Base-by-base conservation (phyloP, 2,888 invertebrate species). In the Acanthopleura granulata region DNA sequence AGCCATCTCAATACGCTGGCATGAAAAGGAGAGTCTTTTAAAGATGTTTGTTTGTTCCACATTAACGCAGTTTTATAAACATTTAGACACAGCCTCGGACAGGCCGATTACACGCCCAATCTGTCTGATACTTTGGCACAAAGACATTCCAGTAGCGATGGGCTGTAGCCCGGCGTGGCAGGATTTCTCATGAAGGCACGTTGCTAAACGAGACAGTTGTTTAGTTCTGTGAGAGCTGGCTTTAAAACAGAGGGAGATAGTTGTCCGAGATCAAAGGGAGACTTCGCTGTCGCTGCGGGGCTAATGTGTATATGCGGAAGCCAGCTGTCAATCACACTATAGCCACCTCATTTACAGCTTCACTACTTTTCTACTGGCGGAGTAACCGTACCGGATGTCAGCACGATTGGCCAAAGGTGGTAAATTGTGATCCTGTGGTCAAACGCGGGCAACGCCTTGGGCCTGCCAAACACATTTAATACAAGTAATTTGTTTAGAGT, bases 391-490 rank as follows among this genome's bases (percentile, higher is more conserved):
- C 66, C 22, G 66, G 66, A 66, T 27, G 66, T 66, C 25, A 25
- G 66, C 22, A 22, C 22, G 25, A 66, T 66, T 66, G 66, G 29
- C 25, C 66, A 66, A 66, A 66, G 66, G 16, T 27, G 16, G 29
- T 14, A 66, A 27, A 66, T 66, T 66, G 66, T 6, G 25, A 27
- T 27, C 29, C 29, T 27, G 18, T 27, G 66, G 66, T 66, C 66
- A 66, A 27, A 66, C 66, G 29, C 25, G 16, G 27, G 29, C 6
- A 66, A 16, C 16, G 66, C 66, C 29, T 25, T 27, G 22, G 66
- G 66, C 29, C 66, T 66, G 66, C 29, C 66, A 66, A 66, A 66
- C 66, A 66, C 66, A 66, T 66, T 66, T 66, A 66, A 66, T 27
- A 66, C 25, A 27, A 27, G 27, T 66, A 66, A 66, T 66, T 66